A percentile compares a stretch with the other conserved stretches of the same genome.
phyloP scores from a whole-genome alignment of 1,140 invertebrate species.

The Arctopsyche grandis region DNA sequence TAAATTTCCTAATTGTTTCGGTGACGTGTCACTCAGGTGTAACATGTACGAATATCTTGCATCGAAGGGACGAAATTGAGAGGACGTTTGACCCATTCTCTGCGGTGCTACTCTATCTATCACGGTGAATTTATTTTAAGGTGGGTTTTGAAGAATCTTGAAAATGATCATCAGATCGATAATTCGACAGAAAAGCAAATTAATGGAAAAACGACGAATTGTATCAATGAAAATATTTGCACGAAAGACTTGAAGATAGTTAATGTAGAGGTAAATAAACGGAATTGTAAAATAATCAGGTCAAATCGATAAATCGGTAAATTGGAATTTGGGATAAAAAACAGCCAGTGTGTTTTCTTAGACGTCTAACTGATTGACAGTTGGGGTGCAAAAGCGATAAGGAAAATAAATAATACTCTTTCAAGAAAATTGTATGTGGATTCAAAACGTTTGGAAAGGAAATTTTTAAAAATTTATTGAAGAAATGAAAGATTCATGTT shows the following conservation, averaged over 20 bases:
- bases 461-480: too few species aligned
- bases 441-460: too few species aligned
- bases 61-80: not conserved
- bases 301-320: not conserved
- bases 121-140: conserved; percentile 34
- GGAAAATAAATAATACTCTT: not conserved
- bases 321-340: not conserved
- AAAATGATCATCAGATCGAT: not conserved
- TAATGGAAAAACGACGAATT: conserved; percentile 39
- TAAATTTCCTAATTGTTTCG: too few species aligned
- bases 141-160: conserved; percentile 1
- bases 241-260: too few species aligned
- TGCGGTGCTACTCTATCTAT: not conserved
- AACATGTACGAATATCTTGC: too few species aligned
- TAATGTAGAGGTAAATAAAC: too few species aligned
- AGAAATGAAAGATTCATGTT: not conserved
- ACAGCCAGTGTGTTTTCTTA: not conserved
- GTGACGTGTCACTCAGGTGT: too few species aligned
- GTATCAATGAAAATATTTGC: too few species aligned
- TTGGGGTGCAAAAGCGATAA: not conserved
- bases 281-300: not conserved
- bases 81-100: conserved; percentile 12
- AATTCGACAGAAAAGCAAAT: not conserved
- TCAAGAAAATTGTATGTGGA: not conserved
- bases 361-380: not conserved